Evolutionary conservation across 1,140 invertebrate species (phyloP), one percentile per base, ranked within the genome.

Genomic region (Rhopalosiphum maidis): DNA sequence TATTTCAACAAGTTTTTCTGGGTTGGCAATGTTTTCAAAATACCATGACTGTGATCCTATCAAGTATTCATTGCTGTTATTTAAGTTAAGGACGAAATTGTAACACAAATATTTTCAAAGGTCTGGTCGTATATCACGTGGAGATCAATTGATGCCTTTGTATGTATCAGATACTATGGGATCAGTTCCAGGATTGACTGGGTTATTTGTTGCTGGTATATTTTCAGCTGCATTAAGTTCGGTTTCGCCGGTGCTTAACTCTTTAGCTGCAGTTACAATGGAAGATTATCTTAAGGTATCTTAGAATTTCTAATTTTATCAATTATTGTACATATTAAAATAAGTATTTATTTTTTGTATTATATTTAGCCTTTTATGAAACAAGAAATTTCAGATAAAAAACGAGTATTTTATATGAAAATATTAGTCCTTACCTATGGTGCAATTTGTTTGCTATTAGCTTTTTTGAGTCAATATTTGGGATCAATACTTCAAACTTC

Each of bases 141-240:
- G 51, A 15, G 94, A 94, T 85, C 96, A 96, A 96, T 94, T 98
- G 41, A 96, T 98, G 95, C 97, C 97, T 18, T 95, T 97, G 23
- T 98, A 97, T 95, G 97, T 98, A 1, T 96, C 98, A 94, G 97
- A 98, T 94, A 96, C 96, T 0, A 96, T 98, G 95, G 96, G 96
- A 0, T 93, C 96, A 48, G 95, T 96, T 37, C 96, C 97, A 23
- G 98, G 98, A 18, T 94, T 98, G 30, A 96, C 97, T 3, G 98
- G 98, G 15, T 95, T 98, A 23, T 98, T 98, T 95, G 96, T 98
- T 5, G 97, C 97, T 94, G 96, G 98, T 87, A 97, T 98, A 82
- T 98, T 98, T 94, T 97, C 97, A 94, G 98, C 97, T 3, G 97
- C 98, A 0, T 95, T 99, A 2, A 98, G 97, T 93, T 98, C 98